Conservation (phyloP, 2,113 vertebrate genomes). For the Cyrtonyx montezumae region DNA sequence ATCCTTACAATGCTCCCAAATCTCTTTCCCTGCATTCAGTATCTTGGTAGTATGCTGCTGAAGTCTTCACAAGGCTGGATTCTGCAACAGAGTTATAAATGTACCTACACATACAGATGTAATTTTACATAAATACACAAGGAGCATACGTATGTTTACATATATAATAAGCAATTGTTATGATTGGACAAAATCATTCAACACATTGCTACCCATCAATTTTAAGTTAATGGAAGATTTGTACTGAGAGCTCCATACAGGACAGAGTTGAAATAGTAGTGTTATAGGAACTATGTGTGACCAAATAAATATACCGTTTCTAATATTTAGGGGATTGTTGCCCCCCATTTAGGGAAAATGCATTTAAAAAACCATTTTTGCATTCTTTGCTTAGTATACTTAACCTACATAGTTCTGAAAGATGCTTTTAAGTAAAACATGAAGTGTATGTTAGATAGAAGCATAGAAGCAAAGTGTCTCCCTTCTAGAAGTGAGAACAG, state of each 20-base stretch:
- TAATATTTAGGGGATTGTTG: neutral
- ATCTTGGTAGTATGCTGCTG: neutral
- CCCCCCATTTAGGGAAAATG: neutral
- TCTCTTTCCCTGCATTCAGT: neutral
- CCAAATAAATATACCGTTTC: neutral
- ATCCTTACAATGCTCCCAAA: neutral
- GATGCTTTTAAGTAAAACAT: neutral
- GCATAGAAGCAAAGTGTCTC: neutral
- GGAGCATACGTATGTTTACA: neutral
- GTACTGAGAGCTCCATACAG: neutral
- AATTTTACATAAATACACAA: neutral
- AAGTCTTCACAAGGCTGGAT: neutral
- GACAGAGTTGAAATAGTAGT: neutral
- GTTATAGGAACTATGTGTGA: neutral
- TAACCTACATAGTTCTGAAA: neutral
- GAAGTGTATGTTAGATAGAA: neutral
- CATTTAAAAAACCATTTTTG: neutral
- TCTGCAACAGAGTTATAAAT: neutral
- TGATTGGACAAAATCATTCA: neutral
- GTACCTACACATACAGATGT: rapidly evolving
- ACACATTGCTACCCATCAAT: neutral
- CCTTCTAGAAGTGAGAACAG: neutral
- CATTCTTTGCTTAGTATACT: neutral
- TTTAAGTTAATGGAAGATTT: neutral
- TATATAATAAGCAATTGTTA: neutral